Evolutionary conservation across 1,140 invertebrate species (phyloP).

Genomic region (Conus ventricosus): DNA sequence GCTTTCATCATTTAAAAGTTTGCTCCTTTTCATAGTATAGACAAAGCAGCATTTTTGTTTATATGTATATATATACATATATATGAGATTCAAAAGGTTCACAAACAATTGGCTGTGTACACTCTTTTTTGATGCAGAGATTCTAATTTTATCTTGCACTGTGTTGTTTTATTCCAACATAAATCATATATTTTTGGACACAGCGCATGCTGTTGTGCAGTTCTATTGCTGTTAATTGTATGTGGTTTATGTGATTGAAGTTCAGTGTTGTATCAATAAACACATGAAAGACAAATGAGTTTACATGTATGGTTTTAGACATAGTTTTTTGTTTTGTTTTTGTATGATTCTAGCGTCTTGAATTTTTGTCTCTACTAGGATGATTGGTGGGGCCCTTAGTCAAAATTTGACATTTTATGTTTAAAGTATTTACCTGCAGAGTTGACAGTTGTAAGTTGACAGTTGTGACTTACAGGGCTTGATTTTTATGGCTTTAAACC

Average conservation of each 20-base stretch:
- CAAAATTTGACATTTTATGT: no score
- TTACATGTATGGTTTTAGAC: background rate
- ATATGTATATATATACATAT: no score
- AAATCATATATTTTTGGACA: background rate
- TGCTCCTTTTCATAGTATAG: background rate
- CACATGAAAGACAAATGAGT: background rate
- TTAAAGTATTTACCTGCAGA: no score
- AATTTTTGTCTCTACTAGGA: no score
- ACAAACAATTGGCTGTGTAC: background rate
- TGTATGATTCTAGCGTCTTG: no score
- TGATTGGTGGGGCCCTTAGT: no score
- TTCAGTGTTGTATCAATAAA: background rate
- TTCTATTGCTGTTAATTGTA: background rate
- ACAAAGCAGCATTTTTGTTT: background rate
- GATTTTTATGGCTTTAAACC: no score
- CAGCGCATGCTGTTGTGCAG: background rate
- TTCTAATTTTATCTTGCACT: background rate
- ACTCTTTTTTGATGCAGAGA: background rate
- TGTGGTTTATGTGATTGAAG: background rate
- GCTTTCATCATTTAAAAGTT: no score
- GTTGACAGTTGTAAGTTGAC: no score
- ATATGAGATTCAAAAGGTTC: background rate
- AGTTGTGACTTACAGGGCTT: no score
- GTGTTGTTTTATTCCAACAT: background rate
- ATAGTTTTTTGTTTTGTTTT: background rate